Conservation (phyloP, 1,140 invertebrate species). For the Nomia melanderi region DNA sequence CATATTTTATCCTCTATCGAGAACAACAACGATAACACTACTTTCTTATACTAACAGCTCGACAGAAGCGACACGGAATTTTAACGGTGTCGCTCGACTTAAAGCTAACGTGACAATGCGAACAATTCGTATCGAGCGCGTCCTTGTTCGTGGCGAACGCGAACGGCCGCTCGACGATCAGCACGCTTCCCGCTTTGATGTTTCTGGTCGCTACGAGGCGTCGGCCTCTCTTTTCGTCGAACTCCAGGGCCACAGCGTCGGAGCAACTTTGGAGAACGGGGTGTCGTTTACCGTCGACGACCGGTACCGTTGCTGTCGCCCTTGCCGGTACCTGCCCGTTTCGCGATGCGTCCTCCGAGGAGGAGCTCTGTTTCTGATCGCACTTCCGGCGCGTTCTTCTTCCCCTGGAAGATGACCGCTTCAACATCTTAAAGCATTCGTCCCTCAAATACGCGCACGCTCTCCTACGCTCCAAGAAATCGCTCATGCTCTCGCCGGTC, state of each 20-base stretch:
- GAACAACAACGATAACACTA: background rate
- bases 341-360: background rate
- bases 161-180: conserved; percentile 80
- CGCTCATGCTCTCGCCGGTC: conserved; percentile 42
- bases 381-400: conserved; percentile 11
- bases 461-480: conserved; percentile 61
- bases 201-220: conserved; percentile 73
- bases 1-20: background rate
- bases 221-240: conserved; percentile 68
- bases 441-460: conserved; percentile 64
- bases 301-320: conserved; percentile 48
- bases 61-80: conserved; percentile 81
- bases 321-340: no score
- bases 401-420: conserved; percentile 5
- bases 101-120: conserved; percentile 79
- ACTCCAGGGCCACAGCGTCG: conserved; percentile 66
- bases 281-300: conserved; percentile 69
- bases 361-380: background rate
- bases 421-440: conserved; percentile 64
- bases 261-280: conserved; percentile 68
- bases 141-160: conserved; percentile 77
- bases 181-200: conserved; percentile 75
- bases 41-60: conserved; percentile 73
- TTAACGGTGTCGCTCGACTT: conserved; percentile 63
- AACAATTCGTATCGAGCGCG: conserved; percentile 79